phyloP scores from a whole-genome alignment of 2,888 invertebrate genomes.

The Leptura quadrifasciata region DNA sequence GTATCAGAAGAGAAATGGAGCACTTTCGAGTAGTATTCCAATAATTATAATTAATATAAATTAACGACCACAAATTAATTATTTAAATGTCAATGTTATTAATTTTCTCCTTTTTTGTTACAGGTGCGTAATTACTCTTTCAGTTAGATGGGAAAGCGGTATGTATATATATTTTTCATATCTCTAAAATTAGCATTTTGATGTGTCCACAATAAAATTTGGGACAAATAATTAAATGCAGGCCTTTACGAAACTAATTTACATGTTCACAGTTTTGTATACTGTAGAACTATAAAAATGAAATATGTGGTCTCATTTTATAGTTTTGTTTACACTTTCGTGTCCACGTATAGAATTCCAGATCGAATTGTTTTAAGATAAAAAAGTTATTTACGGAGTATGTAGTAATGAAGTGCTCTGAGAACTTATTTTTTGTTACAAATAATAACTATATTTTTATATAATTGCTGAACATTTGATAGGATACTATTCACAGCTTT shows the following conservation, averaged over 20 bases:
- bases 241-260: neutral
- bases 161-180: conserved; percentile 19
- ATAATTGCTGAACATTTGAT: neutral
- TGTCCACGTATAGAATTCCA: neutral
- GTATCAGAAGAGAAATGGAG: neutral
- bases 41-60: conserved; percentile 1
- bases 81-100: conserved; percentile 16
- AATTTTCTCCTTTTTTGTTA: conserved; percentile 27
- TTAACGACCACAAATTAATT: neutral
- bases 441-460: neutral
- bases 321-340: neutral
- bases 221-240: conserved; percentile 5
- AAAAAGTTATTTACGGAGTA: neutral
- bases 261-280: neutral
- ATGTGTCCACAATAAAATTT: neutral
- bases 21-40: neutral
- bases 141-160: conserved; percentile 16
- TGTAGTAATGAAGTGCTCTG: neutral
- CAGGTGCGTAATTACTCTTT: conserved; percentile 31
- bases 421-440: neutral
- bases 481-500: no score
- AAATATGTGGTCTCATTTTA: conserved; percentile 3
- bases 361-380: neutral
- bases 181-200: conserved; percentile 8
- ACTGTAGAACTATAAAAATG: neutral